A percentile compares a stretch with the other conserved stretches of the same genome.
Conservation (phyloP, 1,140 invertebrate species). For the Ceratitis capitata region DNA sequence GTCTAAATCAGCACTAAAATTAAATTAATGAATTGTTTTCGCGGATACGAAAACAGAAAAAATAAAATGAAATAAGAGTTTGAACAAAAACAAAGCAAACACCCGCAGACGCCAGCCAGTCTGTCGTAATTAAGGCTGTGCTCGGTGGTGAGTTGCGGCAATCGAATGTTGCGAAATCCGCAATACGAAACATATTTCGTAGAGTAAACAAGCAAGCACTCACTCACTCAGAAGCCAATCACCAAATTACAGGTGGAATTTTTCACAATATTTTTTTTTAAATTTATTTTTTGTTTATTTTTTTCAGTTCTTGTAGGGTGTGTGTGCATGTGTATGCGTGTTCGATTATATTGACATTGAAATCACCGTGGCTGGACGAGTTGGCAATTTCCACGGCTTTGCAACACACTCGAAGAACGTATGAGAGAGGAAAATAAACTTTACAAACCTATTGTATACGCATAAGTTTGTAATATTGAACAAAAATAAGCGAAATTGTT, state of each 20-base stretch:
- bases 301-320: neutral
- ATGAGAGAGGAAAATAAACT: too few relatives aligned
- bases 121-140: neutral
- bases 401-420: too few relatives aligned
- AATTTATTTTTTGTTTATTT: neutral
- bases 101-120: neutral
- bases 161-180: too few relatives aligned
- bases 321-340: neutral
- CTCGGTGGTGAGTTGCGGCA: neutral
- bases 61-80: neutral
- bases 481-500: too few relatives aligned
- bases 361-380: neutral
- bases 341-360: neutral
- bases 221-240: neutral
- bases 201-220: neutral
- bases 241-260: neutral
- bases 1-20: neutral
- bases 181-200: too few relatives aligned
- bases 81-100: neutral
- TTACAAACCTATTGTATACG: too few relatives aligned
- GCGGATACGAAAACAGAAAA: neutral
- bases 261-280: neutral
- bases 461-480: too few relatives aligned
- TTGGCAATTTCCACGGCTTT: neutral
- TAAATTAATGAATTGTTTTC: neutral